Evolutionary conservation across 2,113 vertebrate species (phyloP), one percentile per base, ranked within the genome.

Genomic region (Arothron firmamentum): DNA sequence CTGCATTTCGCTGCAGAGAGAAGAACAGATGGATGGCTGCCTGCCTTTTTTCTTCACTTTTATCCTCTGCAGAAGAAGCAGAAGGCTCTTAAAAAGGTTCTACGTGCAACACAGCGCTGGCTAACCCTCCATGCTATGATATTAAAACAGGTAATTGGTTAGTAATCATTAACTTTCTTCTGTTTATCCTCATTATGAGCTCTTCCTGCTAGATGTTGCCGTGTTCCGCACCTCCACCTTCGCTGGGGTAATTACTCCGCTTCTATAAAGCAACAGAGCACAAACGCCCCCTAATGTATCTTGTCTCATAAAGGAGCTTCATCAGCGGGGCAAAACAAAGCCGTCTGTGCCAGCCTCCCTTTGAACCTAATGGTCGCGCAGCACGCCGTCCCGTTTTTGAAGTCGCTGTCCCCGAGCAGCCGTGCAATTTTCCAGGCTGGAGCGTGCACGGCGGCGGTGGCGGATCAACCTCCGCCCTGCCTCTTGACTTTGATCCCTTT

Each of bases 401-500:
- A 84, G 84, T 80, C 87, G 93, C 94, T 88, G 87, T 88, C 87
- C 78, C 85, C 72, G 50, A 81, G 76, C 67, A 18, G 78, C 75
- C 78, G 74, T 12, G 70, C 55, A 0, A 67, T 77, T 75, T 72
- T 48, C 58, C 69, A 54, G 70, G 62, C 63, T 58, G 58, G 55
- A 14, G 52, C 75, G 67, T 9, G 59, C 71, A 53, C 56, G 66
- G 20, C 75, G 75, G 66, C n/a, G n/a, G 59, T 65, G 78, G 68
- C 41, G 61, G 55, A 67, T 58, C 56, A 81, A 81, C 74, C 81
- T 83, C 83, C 81, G 73, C 60, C 78, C 83, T 80, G 89, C 78
- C 89, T 85, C 88, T 82, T 84, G 81, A 90, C 93, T 96, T 96
- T 96, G 92, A 95, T 96, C 93, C 79, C 70, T 49, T 74, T 81